Evolutionary conservation across 2,888 invertebrate genomes (phyloP).

Genomic region (Conchocele bisecta): DNA sequence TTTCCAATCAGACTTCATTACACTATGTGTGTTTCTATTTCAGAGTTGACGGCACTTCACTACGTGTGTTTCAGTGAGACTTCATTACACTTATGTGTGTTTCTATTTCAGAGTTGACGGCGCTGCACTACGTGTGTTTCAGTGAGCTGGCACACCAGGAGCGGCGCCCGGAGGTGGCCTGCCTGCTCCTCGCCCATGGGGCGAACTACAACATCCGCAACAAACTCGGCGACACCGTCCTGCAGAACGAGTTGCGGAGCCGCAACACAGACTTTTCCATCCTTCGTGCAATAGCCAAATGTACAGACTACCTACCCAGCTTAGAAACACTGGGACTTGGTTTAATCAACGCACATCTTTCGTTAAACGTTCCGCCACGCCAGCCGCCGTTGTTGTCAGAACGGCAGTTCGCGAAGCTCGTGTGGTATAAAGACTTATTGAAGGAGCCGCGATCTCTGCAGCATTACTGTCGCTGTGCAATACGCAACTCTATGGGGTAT

Average conservation of each 20-base stretch:
- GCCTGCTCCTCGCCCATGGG: slow-evolving; percentile 79
- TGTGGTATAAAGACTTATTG: slow-evolving; percentile 76
- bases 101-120: slow-evolving; percentile 71
- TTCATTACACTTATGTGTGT: no score
- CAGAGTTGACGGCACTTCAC: no score
- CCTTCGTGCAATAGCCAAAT: slow-evolving; percentile 73
- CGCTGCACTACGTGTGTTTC: slow-evolving; percentile 80
- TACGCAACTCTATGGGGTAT: slow-evolving; percentile 71
- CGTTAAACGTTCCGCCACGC: slow-evolving; percentile 35
- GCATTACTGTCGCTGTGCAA: slow-evolving; percentile 77
- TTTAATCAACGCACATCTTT: slow-evolving; percentile 28
- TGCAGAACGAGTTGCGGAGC: slow-evolving; percentile 74
- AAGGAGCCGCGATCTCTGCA: slow-evolving; percentile 75
- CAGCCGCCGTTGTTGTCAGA: slow-evolving; percentile 50
- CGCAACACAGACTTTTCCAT: slow-evolving; percentile 60
- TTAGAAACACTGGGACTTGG: slow-evolving; percentile 63
- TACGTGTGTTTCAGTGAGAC: no score
- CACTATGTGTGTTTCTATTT: no score
- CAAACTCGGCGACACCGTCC: slow-evolving; percentile 70
- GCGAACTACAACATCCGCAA: slow-evolving; percentile 74
- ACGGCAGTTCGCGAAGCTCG: slow-evolving; percentile 59
- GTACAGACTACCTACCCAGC: slow-evolving; percentile 69
- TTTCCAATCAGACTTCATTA: no score
- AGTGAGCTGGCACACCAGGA: slow-evolving; percentile 71
- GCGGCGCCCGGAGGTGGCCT: slow-evolving; percentile 75